Percentiles rank a stretch among this genome's conserved stretches.
phyloP scores from a whole-genome alignment of 2,888 invertebrate genomes.

The Clivina fossor region DNA sequence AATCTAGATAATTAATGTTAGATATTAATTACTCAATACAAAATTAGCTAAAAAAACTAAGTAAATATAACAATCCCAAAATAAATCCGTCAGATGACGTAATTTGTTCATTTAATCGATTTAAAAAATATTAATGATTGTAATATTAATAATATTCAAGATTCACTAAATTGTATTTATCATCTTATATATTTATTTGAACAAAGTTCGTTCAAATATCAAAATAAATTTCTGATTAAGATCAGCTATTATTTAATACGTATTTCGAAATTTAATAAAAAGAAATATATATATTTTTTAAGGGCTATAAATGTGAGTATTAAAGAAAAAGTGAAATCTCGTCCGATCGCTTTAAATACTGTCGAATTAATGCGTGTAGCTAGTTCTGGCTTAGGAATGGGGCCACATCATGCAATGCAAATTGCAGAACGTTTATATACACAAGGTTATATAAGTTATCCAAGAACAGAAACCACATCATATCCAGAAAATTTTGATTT shows the following conservation, averaged over 20 bases:
- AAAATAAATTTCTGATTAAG: too few relatives aligned
- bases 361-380: conserved; percentile 94
- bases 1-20: too few relatives aligned
- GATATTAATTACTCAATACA: too few relatives aligned
- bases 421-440: conserved; percentile 91
- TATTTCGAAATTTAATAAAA: too few relatives aligned
- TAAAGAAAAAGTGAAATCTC: conserved; percentile 82
- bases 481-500: conserved; percentile 96
- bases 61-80: too few relatives aligned
- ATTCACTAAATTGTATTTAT: conserved; percentile 5
- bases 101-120: too few relatives aligned
- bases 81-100: too few relatives aligned
- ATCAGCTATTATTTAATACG: too few relatives aligned
- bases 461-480: conserved; percentile 95
- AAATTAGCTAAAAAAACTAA: too few relatives aligned
- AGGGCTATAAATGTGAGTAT: conserved; percentile 76
- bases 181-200: conserved; percentile 2
- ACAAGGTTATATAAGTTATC: conserved; percentile 97
- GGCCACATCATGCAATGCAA: conserved; percentile 90
- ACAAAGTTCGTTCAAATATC: too few relatives aligned
- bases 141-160: not conserved
- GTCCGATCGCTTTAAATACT: conserved; percentile 93
- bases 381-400: conserved; percentile 88
- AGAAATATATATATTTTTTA: too few relatives aligned
- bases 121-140: not conserved